Evolutionary conservation across 1,140 invertebrate species (phyloP), one percentile per base, ranked within the genome.

Genomic region (Pseudachorutes palmiensis): DNA sequence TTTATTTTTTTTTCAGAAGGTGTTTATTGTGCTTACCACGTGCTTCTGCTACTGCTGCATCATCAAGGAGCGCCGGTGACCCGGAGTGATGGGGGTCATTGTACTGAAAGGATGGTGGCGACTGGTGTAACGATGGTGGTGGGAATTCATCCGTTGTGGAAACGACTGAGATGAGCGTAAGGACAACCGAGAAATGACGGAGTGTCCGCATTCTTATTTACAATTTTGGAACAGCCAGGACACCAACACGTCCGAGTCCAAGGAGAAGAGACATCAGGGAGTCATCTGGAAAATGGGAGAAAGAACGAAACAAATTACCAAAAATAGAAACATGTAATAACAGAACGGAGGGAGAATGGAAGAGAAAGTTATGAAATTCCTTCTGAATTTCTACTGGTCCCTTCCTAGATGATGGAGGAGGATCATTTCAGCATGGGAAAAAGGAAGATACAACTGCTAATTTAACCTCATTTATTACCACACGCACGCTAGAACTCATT

Each of bases 221-320:
- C n/a, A n/a, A n/a, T n/a, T n/a, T n/a, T n/a, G n/a, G n/a, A n/a
- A n/a, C n/a, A n/a, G n/a, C n/a, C n/a, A n/a, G 19, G 19, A 45
- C 19, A 19, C 36, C 19, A 19, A 19, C 9, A 45, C 9, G 9
- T 9, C 36, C 19, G 36, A 19, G 19, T 9, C 19, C 36, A 45
- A 12, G 36, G 51, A 55, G 24, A 55, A 19, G 51, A 26, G 51
- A 55, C 14, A 19, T 14, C 12, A 55, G 24, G 51, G 51, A 55
- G 51, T 55, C 51, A 55, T 55, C 51, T 55, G 51, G 51, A 55
- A 55, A 55, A 55, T 55, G 51, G 24, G 51, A 55, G 36, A 55
- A 24, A 55, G 51, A 55, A 19, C 36, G 51, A 55, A 22, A 19
- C 12, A 14, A 22, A 55, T 55, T 55, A n/a, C n/a, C n/a, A n/a